Evolutionary conservation across 1,140 invertebrate genomes (phyloP).

Genomic region (Rhyzopertha dominica): DNA sequence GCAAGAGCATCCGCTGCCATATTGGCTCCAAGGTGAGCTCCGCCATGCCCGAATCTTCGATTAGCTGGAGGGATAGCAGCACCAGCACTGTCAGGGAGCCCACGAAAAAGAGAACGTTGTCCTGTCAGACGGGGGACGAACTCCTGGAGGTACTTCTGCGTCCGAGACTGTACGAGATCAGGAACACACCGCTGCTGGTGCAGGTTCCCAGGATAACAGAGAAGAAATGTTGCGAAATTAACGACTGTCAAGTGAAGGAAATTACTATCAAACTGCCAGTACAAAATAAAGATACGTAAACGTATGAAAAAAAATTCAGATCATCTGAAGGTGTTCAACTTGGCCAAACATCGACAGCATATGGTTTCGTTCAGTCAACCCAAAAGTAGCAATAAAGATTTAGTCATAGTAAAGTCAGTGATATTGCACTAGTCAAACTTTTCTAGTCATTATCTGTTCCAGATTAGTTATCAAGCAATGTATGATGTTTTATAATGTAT

Average conservation of each 20-base stretch:
- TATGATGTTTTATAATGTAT: too few species aligned
- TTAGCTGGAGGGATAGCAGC: slow-evolving; percentile 29
- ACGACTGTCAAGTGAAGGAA: slow-evolving; percentile 31
- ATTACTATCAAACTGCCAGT: slow-evolving; percentile 33
- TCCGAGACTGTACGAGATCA: slow-evolving; percentile 19
- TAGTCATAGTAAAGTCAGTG: too few species aligned
- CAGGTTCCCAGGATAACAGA: slow-evolving; percentile 29
- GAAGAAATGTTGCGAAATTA: slow-evolving; percentile 26
- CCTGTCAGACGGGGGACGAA: slow-evolving; percentile 47
- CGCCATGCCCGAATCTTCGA: slow-evolving; percentile 41
- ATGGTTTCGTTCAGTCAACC: too few species aligned
- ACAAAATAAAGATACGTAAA: too few species aligned
- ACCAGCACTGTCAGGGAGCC: slow-evolving; percentile 9
- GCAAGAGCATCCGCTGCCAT: slow-evolving; percentile 73
- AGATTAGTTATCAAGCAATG: too few species aligned
- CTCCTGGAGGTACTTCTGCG: slow-evolving; percentile 41
- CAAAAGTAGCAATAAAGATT: too few species aligned
- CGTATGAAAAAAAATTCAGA: too few species aligned
- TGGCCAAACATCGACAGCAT: too few species aligned
- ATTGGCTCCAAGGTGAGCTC: slow-evolving; percentile 56
- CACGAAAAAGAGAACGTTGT: slow-evolving; percentile 42
- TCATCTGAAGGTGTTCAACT: too few species aligned
- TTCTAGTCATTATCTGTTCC: too few species aligned
- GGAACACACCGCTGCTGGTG: too few species aligned
- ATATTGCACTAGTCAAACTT: too few species aligned